These are phyloP conservation scores for Zonotrichia leucophrys DNA, from an alignment of 2,113 vertebrate genomes.

Conservation along the genomic window DNA sequence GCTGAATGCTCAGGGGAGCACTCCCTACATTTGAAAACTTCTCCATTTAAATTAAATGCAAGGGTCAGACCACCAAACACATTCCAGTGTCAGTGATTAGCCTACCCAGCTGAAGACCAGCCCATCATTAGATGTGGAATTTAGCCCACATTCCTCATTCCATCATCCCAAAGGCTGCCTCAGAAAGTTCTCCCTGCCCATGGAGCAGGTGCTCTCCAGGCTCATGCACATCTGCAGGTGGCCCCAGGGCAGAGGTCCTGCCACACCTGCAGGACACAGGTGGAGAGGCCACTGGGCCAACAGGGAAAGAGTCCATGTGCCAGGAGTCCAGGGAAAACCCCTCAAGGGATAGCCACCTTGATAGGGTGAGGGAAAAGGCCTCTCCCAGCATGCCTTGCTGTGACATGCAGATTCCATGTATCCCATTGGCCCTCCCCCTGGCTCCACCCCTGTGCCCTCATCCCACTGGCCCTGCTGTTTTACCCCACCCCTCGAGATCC, in stretches of 20 bases:
- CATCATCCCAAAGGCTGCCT: neutral
- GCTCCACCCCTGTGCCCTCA: neutral
- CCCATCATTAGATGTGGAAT: too few species aligned
- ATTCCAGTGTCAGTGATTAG: neutral
- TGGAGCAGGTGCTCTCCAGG: neutral
- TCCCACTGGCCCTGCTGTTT: neutral
- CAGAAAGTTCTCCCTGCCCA: fast-evolving
- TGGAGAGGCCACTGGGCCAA: neutral
- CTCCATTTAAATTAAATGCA: neutral
- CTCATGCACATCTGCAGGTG: fast-evolving
- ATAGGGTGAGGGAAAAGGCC: neutral
- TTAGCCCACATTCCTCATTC: neutral
- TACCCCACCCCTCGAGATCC: neutral
- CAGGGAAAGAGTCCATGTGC: too few species aligned
- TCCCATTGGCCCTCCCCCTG: neutral
- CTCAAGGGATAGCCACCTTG: neutral
- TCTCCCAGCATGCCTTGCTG: neutral
- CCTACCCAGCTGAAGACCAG: neutral
- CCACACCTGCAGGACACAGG: neutral
- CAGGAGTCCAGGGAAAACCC: too few species aligned
- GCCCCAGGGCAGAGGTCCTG: neutral
- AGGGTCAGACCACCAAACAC: fast-evolving
- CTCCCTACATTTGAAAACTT: neutral
- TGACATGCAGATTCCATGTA: neutral
- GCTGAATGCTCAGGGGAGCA: neutral